Evolutionary conservation across 2,888 invertebrate genomes (phyloP).

Genomic region (Drosophila atripex): DNA sequence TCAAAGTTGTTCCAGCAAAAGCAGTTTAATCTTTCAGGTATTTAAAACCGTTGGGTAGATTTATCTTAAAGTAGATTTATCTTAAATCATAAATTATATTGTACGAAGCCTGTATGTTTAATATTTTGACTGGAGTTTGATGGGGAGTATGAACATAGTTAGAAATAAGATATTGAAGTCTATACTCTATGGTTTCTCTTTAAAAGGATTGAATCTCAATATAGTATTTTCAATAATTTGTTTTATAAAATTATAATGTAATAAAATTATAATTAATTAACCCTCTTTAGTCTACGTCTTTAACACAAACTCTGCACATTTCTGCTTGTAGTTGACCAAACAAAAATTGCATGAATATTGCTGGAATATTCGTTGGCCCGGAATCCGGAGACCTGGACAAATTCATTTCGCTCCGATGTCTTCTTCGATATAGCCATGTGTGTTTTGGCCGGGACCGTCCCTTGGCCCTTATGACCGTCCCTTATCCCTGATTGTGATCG

Average conservation of each 20-base stretch:
- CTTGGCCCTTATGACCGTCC: not conserved
- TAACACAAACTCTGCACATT: conserved; percentile 5
- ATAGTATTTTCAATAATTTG: too few species aligned
- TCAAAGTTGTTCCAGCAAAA: conserved; percentile 1
- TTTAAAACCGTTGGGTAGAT: not conserved
- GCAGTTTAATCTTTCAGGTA: not conserved
- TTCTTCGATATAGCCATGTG: not conserved
- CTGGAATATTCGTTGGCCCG: conserved; percentile 5
- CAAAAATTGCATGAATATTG: conserved; percentile 33
- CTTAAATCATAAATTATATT: not conserved
- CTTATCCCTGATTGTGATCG: conserved; percentile 6
- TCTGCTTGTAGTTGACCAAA: conserved; percentile 18
- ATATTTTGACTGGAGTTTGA: not conserved
- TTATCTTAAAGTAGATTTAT: not conserved
- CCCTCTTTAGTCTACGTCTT: conserved; percentile 15
- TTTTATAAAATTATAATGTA: too few species aligned
- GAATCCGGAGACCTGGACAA: conserved; percentile 25
- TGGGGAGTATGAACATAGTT: too few species aligned
- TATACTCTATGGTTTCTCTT: too few species aligned
- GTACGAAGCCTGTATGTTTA: too few species aligned
- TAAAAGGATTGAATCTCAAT: too few species aligned
- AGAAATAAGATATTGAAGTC: too few species aligned
- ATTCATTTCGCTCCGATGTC: not conserved
- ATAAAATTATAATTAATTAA: too few species aligned
- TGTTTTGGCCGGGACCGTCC: not conserved